Base-by-base conservation (phyloP, 2,888 invertebrate genomes). In the Polydrusus cervinus region DNA sequence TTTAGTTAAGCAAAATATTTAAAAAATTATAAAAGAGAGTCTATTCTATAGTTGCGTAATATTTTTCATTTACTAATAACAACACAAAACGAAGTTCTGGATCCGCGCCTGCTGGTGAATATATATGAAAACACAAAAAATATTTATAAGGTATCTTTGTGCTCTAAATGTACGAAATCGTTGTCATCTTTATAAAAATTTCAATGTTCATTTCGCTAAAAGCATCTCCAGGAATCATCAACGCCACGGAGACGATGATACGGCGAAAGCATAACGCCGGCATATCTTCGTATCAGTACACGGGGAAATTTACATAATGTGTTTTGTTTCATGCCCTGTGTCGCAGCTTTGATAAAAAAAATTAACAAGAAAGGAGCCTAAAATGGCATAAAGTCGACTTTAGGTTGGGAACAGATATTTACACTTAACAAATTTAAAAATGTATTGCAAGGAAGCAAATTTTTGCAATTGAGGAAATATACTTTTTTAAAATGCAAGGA, bases 161-260 rank as follows among this genome's bases (percentile, higher is more conserved):
- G 5, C 25, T 70, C 70, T 49, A 62, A 3, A 2, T 16, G 11
- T 60, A 2, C 14, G 8, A 34, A 20, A 18, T 70, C 51, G 70
- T 62, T 49, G 49, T 6, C 62, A 0, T 8, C 34, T 70, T 65
- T 51, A 71, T 71, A 71, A 71, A 71, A 71, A 18, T 71, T 71
- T 71, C 71, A 65, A 45, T 71, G 71, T 45, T 71, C 71, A 71
- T 71, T 65, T 65, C 47, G 30, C 71, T 65, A 65, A 71, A 65
- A 64, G 71, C 71, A 65, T 65, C 55, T 16, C 57, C 51, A 55
- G 64, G 71, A 62, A 55, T 45, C 49, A 71, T 69, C 60, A 69
- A 69, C 38, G 57, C 57, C 25, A 57, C 38, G 57, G 16, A 10
- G 57, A 60, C 57, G 57, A 60, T 60, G 57, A 69, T 60, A 57